These are phyloP conservation scores for Carettochelys insculpta DNA, from an alignment of 2,113 vertebrate species.

Conservation along the genomic window DNA sequence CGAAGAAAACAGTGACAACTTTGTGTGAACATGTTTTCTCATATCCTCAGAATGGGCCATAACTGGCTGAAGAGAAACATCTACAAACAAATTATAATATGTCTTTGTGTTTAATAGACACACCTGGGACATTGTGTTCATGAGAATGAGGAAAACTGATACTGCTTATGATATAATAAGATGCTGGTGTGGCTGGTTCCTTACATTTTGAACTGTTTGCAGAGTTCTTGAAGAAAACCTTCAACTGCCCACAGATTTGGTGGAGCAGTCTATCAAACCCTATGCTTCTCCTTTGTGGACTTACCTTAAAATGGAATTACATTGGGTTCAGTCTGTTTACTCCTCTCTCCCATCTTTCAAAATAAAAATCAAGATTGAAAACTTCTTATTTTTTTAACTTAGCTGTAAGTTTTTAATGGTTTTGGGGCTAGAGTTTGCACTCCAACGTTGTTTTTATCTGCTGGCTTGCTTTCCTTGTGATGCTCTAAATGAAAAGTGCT, in stretches of 20 bases:
- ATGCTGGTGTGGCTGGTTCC: not conserved
- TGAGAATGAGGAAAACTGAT: not conserved
- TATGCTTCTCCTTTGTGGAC: not conserved
- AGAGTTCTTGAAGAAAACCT: not conserved
- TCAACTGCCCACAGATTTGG: not conserved
- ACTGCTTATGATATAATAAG: not conserved
- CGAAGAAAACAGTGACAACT: not conserved
- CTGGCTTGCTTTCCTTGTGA: constrained; percentile 48
- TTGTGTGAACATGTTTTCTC: not conserved
- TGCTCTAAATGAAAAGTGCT: constrained; percentile 17
- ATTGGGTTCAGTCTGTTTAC: not conserved
- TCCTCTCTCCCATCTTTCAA: constrained; percentile 2
- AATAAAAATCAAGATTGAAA: constrained; percentile 27
- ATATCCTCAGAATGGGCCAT: not conserved
- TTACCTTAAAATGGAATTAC: not conserved
- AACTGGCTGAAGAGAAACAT: not conserved
- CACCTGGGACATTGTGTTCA: not conserved
- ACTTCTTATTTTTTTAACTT: constrained; percentile 21
- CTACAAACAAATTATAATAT: not conserved
- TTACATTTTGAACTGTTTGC: not conserved
- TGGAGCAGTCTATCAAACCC: not conserved
- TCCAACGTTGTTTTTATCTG: constrained; percentile 21
- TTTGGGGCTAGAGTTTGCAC: constrained; percentile 4
- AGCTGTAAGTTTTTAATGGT: not conserved
- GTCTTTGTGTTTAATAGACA: not conserved